phyloP scores from a whole-genome alignment of 1,140 invertebrate genomes.

The Galleria mellonella region DNA sequence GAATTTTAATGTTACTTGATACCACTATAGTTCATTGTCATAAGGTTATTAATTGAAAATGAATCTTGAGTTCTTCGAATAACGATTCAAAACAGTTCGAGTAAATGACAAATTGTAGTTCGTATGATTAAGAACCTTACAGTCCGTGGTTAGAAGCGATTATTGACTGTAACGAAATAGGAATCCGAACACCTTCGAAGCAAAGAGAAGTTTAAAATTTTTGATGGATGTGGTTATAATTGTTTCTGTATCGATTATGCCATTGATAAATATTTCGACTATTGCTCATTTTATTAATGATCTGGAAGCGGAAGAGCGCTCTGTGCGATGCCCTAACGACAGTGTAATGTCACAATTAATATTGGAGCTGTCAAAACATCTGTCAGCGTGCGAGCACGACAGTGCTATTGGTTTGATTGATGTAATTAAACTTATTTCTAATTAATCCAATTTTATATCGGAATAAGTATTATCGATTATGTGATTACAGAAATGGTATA shows the following conservation, averaged over 20 bases:
- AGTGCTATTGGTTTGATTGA: slow-evolving; percentile 35
- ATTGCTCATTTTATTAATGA: slow-evolving; percentile 74
- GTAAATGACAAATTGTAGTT: not conserved
- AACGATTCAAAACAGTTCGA: not conserved
- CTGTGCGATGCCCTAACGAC: slow-evolving; percentile 59
- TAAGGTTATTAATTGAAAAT: slow-evolving; percentile 19
- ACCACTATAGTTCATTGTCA: slow-evolving; percentile 37
- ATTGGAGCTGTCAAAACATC: slow-evolving; percentile 67
- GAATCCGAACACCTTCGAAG: slow-evolving; percentile 36
- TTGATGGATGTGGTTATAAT: slow-evolving; percentile 74
- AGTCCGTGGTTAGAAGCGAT: slow-evolving; percentile 14
- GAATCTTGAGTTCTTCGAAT: slow-evolving; percentile 11
- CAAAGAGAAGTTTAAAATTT: slow-evolving; percentile 52
- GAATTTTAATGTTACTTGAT: slow-evolving; percentile 70
- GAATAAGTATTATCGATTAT: no score
- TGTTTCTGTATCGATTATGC: slow-evolving; percentile 74
- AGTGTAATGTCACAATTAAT: slow-evolving; percentile 69
- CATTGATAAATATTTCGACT: slow-evolving; percentile 73
- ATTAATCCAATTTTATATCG: not conserved
- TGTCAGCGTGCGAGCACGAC: slow-evolving; percentile 45
- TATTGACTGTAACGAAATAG: slow-evolving; percentile 23
- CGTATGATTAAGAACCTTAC: slow-evolving; percentile 20
- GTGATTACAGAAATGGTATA: no score
- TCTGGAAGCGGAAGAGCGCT: slow-evolving; percentile 64
- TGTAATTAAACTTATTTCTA: slow-evolving; percentile 48